These are phyloP conservation scores for Murina feae DNA, from an alignment of 2,113 vertebrate genomes.

Conservation along the genomic window DNA sequence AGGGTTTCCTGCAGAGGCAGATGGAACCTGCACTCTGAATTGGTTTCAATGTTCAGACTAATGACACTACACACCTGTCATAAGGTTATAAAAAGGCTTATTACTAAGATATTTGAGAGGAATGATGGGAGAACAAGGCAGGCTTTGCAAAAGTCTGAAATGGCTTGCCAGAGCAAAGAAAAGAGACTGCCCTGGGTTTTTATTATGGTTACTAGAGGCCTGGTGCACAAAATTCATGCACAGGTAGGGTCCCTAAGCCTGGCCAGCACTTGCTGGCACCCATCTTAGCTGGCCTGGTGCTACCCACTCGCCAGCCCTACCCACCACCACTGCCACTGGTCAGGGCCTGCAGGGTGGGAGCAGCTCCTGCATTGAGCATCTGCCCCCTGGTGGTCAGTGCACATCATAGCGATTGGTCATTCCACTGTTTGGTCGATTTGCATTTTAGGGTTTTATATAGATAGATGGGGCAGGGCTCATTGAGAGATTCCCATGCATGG, in stretches of 20 bases:
- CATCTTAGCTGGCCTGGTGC: too few relatives aligned
- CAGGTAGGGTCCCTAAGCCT: too few relatives aligned
- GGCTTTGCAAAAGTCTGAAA: not conserved
- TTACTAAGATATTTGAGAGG: not conserved
- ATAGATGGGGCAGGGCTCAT: too few relatives aligned
- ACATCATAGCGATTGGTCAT: too few relatives aligned
- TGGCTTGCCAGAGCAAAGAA: not conserved
- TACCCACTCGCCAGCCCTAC: too few relatives aligned
- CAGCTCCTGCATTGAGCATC: too few relatives aligned
- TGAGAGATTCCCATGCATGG: not conserved
- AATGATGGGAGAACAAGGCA: not conserved
- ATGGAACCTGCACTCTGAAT: not conserved
- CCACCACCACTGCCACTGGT: rapidly evolving
- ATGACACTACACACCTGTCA: not conserved
- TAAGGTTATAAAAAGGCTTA: not conserved
- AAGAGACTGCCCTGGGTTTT: not conserved
- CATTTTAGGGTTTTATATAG: too few relatives aligned
- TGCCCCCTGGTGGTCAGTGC: too few relatives aligned
- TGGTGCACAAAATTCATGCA: too few relatives aligned
- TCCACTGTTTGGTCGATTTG: too few relatives aligned
- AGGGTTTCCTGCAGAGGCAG: not conserved
- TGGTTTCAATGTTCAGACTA: not conserved
- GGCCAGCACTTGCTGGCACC: too few relatives aligned
- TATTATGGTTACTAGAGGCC: not conserved
- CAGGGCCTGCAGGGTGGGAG: too few relatives aligned